A percentile compares a stretch with the other conserved stretches of the same genome.
Evolutionary conservation across 2,888 invertebrate genomes (phyloP).

Genomic region (Sepiola atlantica): DNA sequence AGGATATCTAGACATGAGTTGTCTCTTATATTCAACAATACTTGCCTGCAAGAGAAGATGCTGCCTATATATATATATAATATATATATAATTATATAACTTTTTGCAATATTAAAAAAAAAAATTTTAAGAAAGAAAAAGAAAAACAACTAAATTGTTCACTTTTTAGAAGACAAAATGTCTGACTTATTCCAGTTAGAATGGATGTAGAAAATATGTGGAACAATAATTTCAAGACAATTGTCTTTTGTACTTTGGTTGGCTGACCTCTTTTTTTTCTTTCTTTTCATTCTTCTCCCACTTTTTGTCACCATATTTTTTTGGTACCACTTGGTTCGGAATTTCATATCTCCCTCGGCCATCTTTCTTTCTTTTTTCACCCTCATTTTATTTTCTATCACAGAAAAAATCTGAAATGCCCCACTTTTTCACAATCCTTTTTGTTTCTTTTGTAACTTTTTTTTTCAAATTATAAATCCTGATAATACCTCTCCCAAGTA

Average conservation of each 20-base stretch:
- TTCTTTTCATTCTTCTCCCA: not conserved
- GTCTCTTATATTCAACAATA: no score
- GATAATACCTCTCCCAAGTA: not conserved
- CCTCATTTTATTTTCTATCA: not conserved
- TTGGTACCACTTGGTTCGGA: not conserved
- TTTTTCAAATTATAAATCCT: not conserved
- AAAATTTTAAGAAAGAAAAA: no score
- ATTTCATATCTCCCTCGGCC: not conserved
- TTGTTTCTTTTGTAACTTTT: not conserved
- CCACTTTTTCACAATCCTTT: not conserved
- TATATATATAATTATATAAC: no score
- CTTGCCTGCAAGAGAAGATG: no score
- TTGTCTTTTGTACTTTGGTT: not conserved
- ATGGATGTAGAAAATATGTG: not conserved
- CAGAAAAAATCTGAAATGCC: not conserved
- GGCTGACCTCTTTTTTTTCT: not conserved
- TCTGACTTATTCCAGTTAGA: not conserved
- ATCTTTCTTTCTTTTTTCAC: not conserved
- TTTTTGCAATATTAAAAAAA: no score
- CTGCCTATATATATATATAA: no score
- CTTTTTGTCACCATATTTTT: not conserved
- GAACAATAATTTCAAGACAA: not conserved
- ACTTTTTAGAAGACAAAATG: not conserved
- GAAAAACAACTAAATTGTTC: no score
- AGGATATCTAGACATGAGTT: no score